phyloP scores from a whole-genome alignment of 2,888 invertebrate genomes.

The Cryptocheilus praepositus region DNA sequence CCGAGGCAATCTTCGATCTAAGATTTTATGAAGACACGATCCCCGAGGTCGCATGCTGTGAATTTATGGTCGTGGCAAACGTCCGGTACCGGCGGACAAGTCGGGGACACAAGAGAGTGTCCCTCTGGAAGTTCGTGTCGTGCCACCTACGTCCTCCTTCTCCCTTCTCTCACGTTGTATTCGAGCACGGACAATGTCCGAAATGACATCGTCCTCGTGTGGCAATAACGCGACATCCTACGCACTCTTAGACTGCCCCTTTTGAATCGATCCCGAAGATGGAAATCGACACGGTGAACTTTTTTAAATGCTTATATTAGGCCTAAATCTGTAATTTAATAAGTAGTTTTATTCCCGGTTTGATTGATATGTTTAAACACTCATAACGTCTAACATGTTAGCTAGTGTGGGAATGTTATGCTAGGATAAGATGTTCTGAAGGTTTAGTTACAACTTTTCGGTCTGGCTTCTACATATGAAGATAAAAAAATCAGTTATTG shows the following conservation, averaged over 20 bases:
- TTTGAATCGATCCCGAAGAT: conserved; percentile 1
- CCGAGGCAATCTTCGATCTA: conserved; percentile 55
- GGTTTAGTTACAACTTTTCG: too few relatives aligned
- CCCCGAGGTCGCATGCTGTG: conserved; percentile 58
- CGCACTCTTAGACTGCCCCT: conserved; percentile 35
- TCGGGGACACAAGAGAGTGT: conserved; percentile 22
- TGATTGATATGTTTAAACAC: too few relatives aligned
- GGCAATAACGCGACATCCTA: conserved; percentile 42
- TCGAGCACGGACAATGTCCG: conserved; percentile 38
- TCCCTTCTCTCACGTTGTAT: conserved; percentile 22
- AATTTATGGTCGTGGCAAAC: conserved; percentile 54
- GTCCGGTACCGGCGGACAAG: conserved; percentile 39
- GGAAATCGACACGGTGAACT: not conserved
- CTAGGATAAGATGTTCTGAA: too few relatives aligned
- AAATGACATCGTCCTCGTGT: conserved; percentile 47
- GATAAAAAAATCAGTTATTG: too few relatives aligned
- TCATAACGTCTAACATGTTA: too few relatives aligned
- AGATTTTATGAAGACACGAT: conserved; percentile 58
- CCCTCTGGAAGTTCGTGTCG: conserved; percentile 54
- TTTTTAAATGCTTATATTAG: not conserved
- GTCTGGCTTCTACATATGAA: too few relatives aligned
- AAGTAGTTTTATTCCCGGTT: too few relatives aligned
- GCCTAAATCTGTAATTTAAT: too few relatives aligned
- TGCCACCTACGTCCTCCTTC: conserved; percentile 47
- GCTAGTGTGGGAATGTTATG: too few relatives aligned